Base-by-base conservation (phyloP, 23 tunicate species). In the Ascidia mentula region DNA sequence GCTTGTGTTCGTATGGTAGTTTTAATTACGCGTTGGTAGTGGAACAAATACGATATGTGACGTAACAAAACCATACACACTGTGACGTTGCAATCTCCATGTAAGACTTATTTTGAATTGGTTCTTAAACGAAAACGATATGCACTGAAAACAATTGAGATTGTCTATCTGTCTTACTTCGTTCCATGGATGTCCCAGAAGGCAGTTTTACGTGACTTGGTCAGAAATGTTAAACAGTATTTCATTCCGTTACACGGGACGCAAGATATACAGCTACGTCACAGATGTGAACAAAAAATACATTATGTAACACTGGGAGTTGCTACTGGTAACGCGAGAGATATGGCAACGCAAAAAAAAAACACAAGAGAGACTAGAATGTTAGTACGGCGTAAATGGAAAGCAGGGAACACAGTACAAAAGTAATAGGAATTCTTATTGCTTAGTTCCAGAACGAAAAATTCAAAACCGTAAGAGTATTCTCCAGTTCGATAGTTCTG, bases 301-400 rank as follows among this genome's bases (percentile, higher is more conserved):
- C 65, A 53, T 28, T 9, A 53, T 20, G 24, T 53, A 53, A 53
- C 65, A 53, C 65, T 53, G 65, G 53, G 65, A 53, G 65, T 53
- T 53, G 65, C 65, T 53, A 53, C 65, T 53, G 65, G 65, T 26
- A 28, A 1, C 1, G 24, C 22, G 13, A 28, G 24, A 53, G 24
- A 53, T 53, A 53, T 53, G 65, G 65, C 65, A 53, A 53, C 65
- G 65, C 65, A 5, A 53, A 53, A 6, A 53, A 26, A 53, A 53
- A 53, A 12, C 22, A 6, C 1, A 53, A 28, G 65, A 26, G 65
- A 53, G 65, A 53, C 28, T 5, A 5, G 13, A 53, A 53, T 53
- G 65, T 53, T 53, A 53, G 65, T 53, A 53, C 65, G 65, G 65
- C 65, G 65, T 28, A 53, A 42, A 42, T 9, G 65, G 24, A 53